These are phyloP conservation scores for Gymnoscelis rufifasciata DNA, from an alignment of 2,888 invertebrate species.

Conservation along the genomic window DNA sequence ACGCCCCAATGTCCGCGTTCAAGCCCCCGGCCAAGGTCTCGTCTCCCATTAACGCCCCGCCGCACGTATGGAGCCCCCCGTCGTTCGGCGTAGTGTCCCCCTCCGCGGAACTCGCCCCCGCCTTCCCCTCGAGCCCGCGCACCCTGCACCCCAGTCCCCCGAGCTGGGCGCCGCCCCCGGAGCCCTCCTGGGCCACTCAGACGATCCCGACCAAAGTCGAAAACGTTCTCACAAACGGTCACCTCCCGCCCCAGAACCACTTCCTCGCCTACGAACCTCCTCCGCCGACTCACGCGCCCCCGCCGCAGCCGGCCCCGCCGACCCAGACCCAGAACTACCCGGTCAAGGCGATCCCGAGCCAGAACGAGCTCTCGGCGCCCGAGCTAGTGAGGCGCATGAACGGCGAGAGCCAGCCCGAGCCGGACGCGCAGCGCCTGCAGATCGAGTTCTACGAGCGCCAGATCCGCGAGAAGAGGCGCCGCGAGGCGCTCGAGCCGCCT, in stretches of 20 bases:
- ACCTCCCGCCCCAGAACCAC: slow-evolving; percentile 35
- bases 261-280: slow-evolving; percentile 41
- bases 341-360: slow-evolving; percentile 58
- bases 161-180: slow-evolving; percentile 71
- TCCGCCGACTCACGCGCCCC: slow-evolving; percentile 42
- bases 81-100: slow-evolving; percentile 54
- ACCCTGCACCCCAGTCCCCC: slow-evolving; percentile 40
- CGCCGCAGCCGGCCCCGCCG: slow-evolving; percentile 39
- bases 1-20: slow-evolving; percentile 88
- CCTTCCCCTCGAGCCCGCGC: slow-evolving; percentile 37
- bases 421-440: slow-evolving; percentile 66
- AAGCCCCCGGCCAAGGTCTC: slow-evolving; percentile 77
- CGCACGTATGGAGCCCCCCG: slow-evolving; percentile 68
- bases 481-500: slow-evolving; percentile 40
- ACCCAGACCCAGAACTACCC: slow-evolving; percentile 43
- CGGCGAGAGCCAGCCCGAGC: slow-evolving; percentile 40
- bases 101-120: slow-evolving; percentile 39
- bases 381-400: slow-evolving; percentile 56
- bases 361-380: slow-evolving; percentile 65
- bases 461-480: slow-evolving; percentile 60
- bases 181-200: slow-evolving; percentile 66
- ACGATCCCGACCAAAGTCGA: slow-evolving; percentile 51
- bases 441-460: slow-evolving; percentile 75
- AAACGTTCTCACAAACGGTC: slow-evolving; percentile 56
- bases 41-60: slow-evolving; percentile 54